These are phyloP conservation scores for Protosalanx chinensis DNA, from an alignment of 2,797 vertebrate genomes.

Conservation along the genomic window DNA sequence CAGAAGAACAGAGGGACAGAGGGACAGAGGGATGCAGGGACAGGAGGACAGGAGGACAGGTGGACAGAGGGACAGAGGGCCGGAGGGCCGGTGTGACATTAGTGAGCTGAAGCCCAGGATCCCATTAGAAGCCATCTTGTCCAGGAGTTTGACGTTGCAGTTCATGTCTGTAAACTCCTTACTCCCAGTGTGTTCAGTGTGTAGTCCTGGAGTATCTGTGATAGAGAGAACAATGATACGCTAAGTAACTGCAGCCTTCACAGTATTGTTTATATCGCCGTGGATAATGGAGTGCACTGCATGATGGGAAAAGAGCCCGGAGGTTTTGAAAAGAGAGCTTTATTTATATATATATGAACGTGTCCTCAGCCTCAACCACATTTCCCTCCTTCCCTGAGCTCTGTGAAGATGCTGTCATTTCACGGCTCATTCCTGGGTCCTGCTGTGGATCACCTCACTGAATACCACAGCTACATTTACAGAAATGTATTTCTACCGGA, in stretches of 20 bases:
- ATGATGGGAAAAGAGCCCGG: constrained; percentile 48
- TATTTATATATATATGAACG: constrained; percentile 54
- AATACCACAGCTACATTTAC: constrained; percentile 41
- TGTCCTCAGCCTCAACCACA: constrained; percentile 47
- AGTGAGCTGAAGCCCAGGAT: too few relatives aligned
- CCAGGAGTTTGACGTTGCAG: too few relatives aligned
- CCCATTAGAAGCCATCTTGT: too few relatives aligned
- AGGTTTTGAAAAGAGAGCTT: constrained; percentile 39
- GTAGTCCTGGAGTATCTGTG: constrained; percentile 30
- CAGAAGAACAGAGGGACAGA: constrained; percentile 27
- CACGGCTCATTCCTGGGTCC: constrained; percentile 63
- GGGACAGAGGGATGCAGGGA: constrained; percentile 19
- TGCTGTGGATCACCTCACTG: constrained; percentile 2
- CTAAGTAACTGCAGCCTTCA: constrained; percentile 50
- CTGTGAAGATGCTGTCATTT: constrained; percentile 68
- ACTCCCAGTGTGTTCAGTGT: constrained; percentile 29
- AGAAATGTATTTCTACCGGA: constrained; percentile 28
- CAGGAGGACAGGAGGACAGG: constrained; percentile 26
- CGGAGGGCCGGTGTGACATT: neutral
- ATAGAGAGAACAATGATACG: constrained; percentile 50
- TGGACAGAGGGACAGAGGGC: constrained; percentile 25
- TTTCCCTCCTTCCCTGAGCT: constrained; percentile 28
- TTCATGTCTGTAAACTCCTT: neutral
- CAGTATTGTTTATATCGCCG: constrained; percentile 51
- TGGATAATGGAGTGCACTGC: constrained; percentile 61